phyloP scores from a whole-genome alignment of 2,797 vertebrate genomes.

The Podargus strigoides region DNA sequence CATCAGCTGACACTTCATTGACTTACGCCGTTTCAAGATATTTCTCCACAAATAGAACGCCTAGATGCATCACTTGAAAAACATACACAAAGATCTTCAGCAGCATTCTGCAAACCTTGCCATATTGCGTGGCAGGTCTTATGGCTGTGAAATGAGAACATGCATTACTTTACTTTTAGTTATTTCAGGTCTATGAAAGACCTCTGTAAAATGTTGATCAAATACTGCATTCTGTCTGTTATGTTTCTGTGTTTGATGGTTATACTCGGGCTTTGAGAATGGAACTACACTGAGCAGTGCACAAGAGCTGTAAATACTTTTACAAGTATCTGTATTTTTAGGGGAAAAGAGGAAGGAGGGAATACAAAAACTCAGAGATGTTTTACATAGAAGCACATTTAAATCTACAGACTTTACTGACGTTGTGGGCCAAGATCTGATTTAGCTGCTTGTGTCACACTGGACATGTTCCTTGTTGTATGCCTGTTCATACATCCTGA shows the following conservation, averaged over 20 bases:
- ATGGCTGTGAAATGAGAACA: background rate
- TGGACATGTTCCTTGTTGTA: background rate
- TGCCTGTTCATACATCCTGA: background rate
- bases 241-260: background rate
- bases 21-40: background rate
- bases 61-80: background rate
- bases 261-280: background rate
- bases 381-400: background rate
- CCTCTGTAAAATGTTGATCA: background rate
- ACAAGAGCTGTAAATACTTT: background rate
- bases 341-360: background rate
- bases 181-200: background rate
- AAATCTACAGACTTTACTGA: background rate
- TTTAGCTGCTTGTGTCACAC: background rate
- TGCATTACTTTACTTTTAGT: background rate
- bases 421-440: fast-evolving
- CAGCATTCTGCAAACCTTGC: background rate
- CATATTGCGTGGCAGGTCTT: background rate
- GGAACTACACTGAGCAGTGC: background rate
- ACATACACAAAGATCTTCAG: background rate
- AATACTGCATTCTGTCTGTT: background rate
- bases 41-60: background rate
- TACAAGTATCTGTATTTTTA: background rate
- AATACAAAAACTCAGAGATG: background rate
- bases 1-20: background rate